Evolutionary conservation across 1,140 invertebrate species (phyloP).

Genomic region (Brachionus manjavacas): DNA sequence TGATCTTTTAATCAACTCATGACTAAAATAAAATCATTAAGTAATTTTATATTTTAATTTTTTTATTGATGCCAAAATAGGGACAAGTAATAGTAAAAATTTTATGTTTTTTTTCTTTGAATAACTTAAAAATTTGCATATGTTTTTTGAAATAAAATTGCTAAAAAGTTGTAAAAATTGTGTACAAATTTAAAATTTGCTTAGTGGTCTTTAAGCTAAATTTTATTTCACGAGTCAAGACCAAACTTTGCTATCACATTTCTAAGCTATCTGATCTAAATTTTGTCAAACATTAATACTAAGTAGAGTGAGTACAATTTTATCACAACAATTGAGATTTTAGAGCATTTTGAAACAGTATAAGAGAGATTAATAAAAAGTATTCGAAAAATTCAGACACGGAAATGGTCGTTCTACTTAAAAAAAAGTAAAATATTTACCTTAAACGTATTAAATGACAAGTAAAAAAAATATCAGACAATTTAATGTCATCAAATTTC

Average conservation of each 20-base stretch:
- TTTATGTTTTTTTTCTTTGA: no score
- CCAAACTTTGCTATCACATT: not conserved
- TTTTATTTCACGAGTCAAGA: not conserved
- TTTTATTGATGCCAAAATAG: not conserved
- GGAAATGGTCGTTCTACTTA: not conserved
- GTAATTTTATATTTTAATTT: not conserved
- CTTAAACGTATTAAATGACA: not conserved
- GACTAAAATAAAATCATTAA: not conserved
- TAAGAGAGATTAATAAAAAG: not conserved
- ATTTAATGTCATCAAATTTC: slow-evolving; percentile 19
- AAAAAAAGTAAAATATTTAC: not conserved
- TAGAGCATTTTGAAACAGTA: not conserved
- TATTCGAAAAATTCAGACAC: slow-evolving; percentile 16
- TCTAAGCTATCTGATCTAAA: not conserved
- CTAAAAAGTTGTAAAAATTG: not conserved
- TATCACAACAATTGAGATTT: not conserved
- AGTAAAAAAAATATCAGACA: not conserved
- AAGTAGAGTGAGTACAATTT: not conserved
- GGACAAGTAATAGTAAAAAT: not conserved
- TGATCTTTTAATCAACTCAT: not conserved
- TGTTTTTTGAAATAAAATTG: not conserved
- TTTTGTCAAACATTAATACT: not conserved
- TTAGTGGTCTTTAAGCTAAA: not conserved
- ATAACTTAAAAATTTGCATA: no score
- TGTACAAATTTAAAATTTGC: not conserved